These are phyloP conservation scores for Leptinotarsa peninsularis DNA, from an alignment of 2,888 invertebrate species.

Conservation along the genomic window DNA sequence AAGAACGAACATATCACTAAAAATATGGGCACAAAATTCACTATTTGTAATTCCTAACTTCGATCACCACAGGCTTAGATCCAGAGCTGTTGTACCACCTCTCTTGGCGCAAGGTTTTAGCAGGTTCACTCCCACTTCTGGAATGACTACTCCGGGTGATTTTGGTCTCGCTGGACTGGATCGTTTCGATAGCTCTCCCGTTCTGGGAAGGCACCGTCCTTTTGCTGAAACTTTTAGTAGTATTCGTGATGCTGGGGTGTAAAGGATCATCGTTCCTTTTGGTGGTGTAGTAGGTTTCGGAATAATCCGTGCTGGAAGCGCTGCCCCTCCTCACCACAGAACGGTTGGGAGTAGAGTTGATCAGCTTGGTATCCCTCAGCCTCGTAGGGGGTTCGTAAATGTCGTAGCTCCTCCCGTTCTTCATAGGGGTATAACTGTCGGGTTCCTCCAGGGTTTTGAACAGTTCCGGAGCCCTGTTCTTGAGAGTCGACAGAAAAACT, in stretches of 20 bases:
- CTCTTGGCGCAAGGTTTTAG: constrained; percentile 69
- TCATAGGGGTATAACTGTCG: constrained; percentile 60
- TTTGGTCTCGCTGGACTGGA: constrained; percentile 78
- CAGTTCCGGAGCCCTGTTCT: constrained; percentile 78
- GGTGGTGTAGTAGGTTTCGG: constrained; percentile 78
- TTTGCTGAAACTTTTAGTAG: constrained; percentile 77
- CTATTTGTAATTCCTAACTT: constrained; percentile 67
- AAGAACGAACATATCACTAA: constrained; percentile 19
- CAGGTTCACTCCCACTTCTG: constrained; percentile 42
- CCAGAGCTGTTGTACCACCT: constrained; percentile 59
- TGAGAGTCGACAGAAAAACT: constrained; percentile 76
- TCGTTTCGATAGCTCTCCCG: constrained; percentile 75
- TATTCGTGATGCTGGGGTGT: constrained; percentile 78
- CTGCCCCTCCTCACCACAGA: constrained; percentile 73
- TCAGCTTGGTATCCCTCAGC: constrained; percentile 57
- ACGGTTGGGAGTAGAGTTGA: constrained; percentile 63
- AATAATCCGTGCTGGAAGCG: constrained; percentile 77
- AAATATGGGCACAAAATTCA: constrained; percentile 39
- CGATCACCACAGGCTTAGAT: constrained; percentile 72
- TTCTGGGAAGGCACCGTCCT: constrained; percentile 76
- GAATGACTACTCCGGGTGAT: constrained; percentile 72
- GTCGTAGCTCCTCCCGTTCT: constrained; percentile 59
- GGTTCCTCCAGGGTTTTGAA: constrained; percentile 77
- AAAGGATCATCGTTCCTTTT: constrained; percentile 76
- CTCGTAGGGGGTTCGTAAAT: constrained; percentile 66